phyloP scores from a whole-genome alignment of 2,888 invertebrate genomes.

The Drosophila maculinotata region DNA sequence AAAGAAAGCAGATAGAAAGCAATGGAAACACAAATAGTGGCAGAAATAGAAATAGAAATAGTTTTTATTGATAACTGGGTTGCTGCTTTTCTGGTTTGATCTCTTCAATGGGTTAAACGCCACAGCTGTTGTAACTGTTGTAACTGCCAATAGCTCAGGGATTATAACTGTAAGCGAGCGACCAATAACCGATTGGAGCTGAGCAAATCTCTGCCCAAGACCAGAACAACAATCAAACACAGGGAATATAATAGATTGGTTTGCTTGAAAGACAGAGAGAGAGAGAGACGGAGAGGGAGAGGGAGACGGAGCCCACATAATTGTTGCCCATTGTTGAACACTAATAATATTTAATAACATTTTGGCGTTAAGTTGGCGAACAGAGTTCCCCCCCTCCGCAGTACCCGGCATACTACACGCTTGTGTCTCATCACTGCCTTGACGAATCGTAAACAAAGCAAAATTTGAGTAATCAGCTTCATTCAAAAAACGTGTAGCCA shows the following conservation, averaged over 20 bases:
- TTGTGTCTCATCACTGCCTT: constrained; percentile 63
- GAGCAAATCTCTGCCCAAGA: constrained; percentile 35
- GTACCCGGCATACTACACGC: not conserved
- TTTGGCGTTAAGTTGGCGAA: constrained; percentile 68
- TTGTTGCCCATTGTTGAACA: constrained; percentile 61
- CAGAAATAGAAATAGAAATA: constrained; percentile 47
- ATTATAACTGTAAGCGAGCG: constrained; percentile 66
- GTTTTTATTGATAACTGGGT: constrained; percentile 42
- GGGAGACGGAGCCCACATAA: constrained; percentile 58
- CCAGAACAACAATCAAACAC: constrained; percentile 25
- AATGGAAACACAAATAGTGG: constrained; percentile 36
- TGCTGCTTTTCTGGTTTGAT: constrained; percentile 49
- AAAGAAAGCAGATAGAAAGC: constrained; percentile 72
- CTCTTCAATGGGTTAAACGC: constrained; percentile 72
- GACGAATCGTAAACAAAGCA: constrained; percentile 75
- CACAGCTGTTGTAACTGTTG: constrained; percentile 65
- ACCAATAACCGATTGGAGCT: constrained; percentile 34
- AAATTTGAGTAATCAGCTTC: constrained; percentile 78
- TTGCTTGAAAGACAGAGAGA: not conserved
- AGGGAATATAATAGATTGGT: constrained; percentile 4
- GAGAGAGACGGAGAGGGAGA: not conserved
- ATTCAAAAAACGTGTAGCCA: constrained; percentile 70
- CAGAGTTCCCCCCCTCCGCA: constrained; percentile 8
- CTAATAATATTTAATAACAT: constrained; percentile 78
- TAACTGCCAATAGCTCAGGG: constrained; percentile 71